phyloP scores from a whole-genome alignment of 2,797 vertebrate species.

The Mus minutoides region DNA sequence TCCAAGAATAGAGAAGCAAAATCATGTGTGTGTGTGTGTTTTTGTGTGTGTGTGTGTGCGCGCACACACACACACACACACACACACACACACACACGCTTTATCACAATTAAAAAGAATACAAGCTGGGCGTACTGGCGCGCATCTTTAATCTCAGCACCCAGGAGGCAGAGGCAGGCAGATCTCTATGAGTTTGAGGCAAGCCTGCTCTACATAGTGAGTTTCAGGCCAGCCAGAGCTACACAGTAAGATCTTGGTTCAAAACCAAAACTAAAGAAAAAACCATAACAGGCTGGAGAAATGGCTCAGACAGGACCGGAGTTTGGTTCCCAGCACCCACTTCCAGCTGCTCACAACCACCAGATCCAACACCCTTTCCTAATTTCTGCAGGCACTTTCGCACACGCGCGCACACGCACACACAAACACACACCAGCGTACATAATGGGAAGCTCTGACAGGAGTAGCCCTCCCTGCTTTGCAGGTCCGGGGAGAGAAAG shows the following conservation, averaged over 20 bases:
- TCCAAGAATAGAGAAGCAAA: neutral
- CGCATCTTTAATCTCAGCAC: neutral
- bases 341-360: neutral
- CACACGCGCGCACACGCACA: neutral
- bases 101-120: neutral
- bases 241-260: neutral
- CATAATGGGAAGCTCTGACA: neutral
- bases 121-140: neutral
- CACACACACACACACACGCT: no score
- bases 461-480: neutral
- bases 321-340: neutral
- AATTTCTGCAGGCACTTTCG: neutral
- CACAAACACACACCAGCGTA: neutral
- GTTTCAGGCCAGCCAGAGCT: neutral
- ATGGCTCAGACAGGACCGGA: neutral
- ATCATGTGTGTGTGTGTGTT: neutral
- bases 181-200: neutral
- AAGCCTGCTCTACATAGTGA: neutral
- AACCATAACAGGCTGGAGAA: neutral
- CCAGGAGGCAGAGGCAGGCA: neutral
- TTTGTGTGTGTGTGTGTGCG: neutral
- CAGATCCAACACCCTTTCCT: no score
- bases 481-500: neutral
- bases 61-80: no score
- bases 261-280: neutral